phyloP scores from a whole-genome alignment of 2,113 vertebrate species.

The Gnathonemus longibarbis region DNA sequence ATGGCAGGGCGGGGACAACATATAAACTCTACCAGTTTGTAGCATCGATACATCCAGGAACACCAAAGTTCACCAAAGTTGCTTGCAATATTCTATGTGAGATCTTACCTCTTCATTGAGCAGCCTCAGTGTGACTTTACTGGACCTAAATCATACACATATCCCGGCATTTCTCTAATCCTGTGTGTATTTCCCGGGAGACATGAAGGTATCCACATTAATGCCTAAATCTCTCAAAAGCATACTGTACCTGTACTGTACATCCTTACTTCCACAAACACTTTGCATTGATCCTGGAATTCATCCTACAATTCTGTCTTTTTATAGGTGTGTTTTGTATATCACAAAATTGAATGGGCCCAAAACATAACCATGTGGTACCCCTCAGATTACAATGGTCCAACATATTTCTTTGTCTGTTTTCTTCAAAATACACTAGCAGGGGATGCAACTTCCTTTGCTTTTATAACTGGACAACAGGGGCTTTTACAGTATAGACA shows the following conservation, averaged over 20 bases:
- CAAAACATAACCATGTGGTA: background rate
- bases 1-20: background rate
- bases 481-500: background rate
- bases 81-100: background rate
- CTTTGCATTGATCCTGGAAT: background rate
- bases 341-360: background rate
- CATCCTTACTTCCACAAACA: background rate
- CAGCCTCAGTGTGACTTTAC: background rate
- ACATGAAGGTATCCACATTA: background rate
- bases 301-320: background rate
- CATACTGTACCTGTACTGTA: background rate
- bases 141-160: background rate
- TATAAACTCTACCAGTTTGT: background rate
- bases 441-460: background rate
- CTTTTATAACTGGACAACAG: background rate
- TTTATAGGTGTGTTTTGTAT: background rate
- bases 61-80: background rate
- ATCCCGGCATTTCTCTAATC: background rate
- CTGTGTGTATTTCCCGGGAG: background rate
- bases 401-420: background rate
- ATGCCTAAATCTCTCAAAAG: background rate
- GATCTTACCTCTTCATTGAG: background rate
- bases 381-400: background rate
- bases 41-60: background rate
- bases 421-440: background rate